Percentiles rank a stretch among this genome's conserved stretches.
These are phyloP conservation scores for Panthera uncia DNA, from an alignment of 2,113 vertebrate species.

Conservation along the genomic window DNA sequence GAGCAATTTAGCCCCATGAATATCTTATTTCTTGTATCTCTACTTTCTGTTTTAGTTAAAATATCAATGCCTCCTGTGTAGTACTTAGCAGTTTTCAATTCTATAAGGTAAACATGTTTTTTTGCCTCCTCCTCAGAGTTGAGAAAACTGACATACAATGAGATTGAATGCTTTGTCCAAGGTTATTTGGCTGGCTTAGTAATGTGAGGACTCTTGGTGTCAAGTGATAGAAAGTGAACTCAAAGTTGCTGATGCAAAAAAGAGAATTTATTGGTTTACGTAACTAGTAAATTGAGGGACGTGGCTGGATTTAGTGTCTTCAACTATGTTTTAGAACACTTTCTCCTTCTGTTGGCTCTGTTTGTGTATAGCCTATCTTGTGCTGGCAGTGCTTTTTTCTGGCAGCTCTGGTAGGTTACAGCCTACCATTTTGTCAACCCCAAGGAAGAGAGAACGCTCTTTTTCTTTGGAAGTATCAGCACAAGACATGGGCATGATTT, in stretches of 20 bases:
- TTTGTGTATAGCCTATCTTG: background rate
- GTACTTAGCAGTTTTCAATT: constrained; percentile 55
- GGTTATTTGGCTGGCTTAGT: background rate
- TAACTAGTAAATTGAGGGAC: constrained; percentile 10
- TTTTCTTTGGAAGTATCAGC: background rate
- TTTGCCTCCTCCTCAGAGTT: background rate
- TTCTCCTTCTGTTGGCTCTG: background rate
- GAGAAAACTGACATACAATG: background rate
- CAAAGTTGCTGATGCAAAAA: constrained; percentile 1
- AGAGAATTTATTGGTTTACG: background rate
- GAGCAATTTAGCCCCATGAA: constrained; percentile 33
- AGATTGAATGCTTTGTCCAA: background rate
- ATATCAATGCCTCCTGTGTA: constrained; percentile 44
- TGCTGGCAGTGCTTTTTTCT: background rate
- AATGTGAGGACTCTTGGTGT: background rate
- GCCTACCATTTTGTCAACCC: background rate
- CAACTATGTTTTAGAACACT: background rate
- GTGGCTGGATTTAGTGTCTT: background rate
- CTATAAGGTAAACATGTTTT: constrained; percentile 16
- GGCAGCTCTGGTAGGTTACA: background rate
- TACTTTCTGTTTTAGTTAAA: constrained; percentile 60
- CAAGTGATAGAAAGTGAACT: constrained; percentile 1
- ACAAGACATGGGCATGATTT: background rate
- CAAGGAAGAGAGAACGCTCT: background rate
- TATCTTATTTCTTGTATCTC: constrained; percentile 40